Conservation (phyloP, 2,888 invertebrate genomes). For the Parthenolecanium corni region DNA sequence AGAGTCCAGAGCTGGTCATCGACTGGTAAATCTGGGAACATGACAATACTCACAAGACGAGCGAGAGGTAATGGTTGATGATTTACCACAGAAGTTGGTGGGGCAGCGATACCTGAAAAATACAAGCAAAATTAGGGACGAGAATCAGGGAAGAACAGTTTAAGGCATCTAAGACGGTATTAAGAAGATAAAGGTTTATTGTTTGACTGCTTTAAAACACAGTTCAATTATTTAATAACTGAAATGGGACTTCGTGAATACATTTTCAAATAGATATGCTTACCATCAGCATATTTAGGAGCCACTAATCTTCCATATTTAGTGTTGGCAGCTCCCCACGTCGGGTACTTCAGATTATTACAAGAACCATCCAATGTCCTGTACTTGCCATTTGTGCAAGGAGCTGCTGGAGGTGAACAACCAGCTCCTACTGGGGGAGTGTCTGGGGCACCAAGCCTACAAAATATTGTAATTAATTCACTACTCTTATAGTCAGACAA, state of each 20-base stretch:
- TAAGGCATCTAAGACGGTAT: no score
- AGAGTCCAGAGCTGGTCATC: conserved; percentile 63
- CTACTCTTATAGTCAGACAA: background rate
- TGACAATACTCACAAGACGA: conserved; percentile 54
- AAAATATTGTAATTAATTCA: background rate
- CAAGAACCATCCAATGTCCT: conserved; percentile 52
- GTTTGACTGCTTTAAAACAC: no score
- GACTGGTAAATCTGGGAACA: conserved; percentile 58
- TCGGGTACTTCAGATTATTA: conserved; percentile 49
- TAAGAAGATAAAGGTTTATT: no score
- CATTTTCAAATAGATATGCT: no score
- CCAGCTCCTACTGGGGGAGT: conserved; percentile 31
- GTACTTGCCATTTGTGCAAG: conserved; percentile 38
- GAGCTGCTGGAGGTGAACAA: conserved; percentile 30
- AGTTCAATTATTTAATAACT: no score
- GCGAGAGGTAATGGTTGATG: conserved; percentile 52
- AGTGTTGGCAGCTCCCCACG: conserved; percentile 42
- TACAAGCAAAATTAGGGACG: no score
- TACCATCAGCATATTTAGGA: conserved; percentile 36
- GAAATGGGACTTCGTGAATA: no score
- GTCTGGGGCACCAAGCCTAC: conserved; percentile 29
- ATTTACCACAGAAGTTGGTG: conserved; percentile 52
- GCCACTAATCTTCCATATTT: conserved; percentile 36
- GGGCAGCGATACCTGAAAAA: conserved; percentile 50
- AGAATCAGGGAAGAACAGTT: no score